A percentile compares a stretch with the other conserved stretches of the same genome.
phyloP scores from a whole-genome alignment of 30 jellyfish, hydroid and myxozoan species.

The Aurelia aurita region DNA sequence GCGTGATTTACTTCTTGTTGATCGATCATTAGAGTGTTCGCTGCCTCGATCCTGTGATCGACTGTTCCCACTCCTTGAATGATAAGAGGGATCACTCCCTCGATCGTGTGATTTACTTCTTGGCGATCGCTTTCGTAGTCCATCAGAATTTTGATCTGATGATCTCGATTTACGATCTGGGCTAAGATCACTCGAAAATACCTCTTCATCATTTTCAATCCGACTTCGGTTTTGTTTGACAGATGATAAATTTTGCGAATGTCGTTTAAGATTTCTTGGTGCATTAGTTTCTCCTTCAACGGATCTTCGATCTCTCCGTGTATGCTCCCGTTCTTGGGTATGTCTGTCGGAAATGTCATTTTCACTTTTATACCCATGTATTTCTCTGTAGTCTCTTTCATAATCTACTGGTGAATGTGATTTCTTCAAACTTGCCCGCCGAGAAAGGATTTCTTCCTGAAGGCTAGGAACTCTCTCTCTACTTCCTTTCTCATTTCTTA shows the following conservation, averaged over 20 bases:
- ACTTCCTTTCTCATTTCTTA: not conserved
- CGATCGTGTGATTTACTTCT: not conserved
- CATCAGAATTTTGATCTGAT: not conserved
- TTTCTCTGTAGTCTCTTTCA: not conserved
- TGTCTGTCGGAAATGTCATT: not conserved
- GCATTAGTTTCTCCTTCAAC: not conserved
- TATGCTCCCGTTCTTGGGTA: not conserved
- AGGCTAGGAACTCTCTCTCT: not conserved
- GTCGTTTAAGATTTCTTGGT: not conserved
- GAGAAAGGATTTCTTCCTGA: not conserved
- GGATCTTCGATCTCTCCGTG: not conserved
- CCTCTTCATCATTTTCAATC: slow-evolving; percentile 5
- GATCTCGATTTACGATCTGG: not conserved
- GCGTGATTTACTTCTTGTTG: not conserved
- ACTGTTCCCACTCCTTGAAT: not conserved
- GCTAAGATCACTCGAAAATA: not conserved
- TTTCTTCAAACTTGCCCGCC: slow-evolving; percentile 1
- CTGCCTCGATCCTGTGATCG: not conserved
- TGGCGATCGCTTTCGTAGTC: not conserved
- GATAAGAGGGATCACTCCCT: not conserved
- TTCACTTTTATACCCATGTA: slow-evolving; percentile 6
- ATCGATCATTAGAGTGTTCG: not conserved
- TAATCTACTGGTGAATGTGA: not conserved
- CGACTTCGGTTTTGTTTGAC: not conserved
- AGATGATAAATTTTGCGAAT: not conserved